phyloP scores from a whole-genome alignment of 2,113 vertebrate species.

The Hemichromis elongatus region DNA sequence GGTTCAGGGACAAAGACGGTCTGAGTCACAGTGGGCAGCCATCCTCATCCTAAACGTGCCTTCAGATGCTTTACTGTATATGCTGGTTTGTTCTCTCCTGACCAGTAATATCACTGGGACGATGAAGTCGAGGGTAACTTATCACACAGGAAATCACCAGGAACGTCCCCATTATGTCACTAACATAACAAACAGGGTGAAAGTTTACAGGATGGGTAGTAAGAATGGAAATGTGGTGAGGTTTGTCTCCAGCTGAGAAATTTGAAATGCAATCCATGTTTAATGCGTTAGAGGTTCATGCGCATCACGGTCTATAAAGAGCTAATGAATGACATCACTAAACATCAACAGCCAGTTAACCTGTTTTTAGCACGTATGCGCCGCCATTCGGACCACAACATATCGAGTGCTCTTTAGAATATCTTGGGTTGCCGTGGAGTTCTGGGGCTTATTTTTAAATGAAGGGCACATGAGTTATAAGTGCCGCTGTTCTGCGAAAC shows the following conservation, averaged over 20 bases:
- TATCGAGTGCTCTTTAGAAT: conserved; percentile 34
- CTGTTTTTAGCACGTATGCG: not conserved
- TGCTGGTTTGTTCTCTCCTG: not conserved
- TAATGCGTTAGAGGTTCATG: accelerated
- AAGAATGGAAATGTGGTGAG: not conserved
- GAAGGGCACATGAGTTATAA: conserved; percentile 35
- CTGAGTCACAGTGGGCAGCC: not conserved
- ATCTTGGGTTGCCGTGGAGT: conserved; percentile 50
- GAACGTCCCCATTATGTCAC: conserved; percentile 31
- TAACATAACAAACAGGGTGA: not conserved
- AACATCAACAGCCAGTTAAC: not conserved
- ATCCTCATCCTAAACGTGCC: not conserved
- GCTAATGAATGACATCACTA: not conserved
- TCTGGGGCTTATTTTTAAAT: conserved; percentile 57
- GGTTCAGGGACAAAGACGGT: not conserved
- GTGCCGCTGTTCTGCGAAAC: conserved; percentile 51
- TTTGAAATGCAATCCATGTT: not conserved
- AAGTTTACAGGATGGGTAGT: not conserved
- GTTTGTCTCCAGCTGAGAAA: not conserved
- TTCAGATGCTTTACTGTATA: not conserved
- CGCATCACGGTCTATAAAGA: not conserved
- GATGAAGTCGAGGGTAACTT: not conserved
- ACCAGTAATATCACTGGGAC: conserved; percentile 8
- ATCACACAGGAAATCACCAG: not conserved
- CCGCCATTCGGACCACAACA: not conserved